A percentile compares a stretch with the other conserved stretches of the same genome.
These are phyloP conservation scores for Danaus plexippus DNA, from an alignment of 1,140 invertebrate species.

Conservation along the genomic window DNA sequence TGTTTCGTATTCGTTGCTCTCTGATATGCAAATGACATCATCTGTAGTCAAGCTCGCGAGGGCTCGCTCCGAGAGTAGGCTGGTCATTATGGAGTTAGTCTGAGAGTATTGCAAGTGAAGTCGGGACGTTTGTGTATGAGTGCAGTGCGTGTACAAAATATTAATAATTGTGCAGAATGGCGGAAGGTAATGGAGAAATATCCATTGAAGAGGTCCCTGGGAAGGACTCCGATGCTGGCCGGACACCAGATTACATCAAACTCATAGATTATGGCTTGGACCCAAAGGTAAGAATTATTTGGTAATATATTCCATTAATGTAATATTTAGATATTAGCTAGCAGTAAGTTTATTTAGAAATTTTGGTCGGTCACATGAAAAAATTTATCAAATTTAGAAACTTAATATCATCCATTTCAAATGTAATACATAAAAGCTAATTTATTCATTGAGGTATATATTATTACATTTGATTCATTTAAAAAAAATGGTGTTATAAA, in stretches of 20 bases:
- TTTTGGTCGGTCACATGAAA: too few relatives aligned
- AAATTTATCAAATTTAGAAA: too few relatives aligned
- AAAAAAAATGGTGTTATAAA: too few relatives aligned
- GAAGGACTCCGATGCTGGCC: conserved; percentile 81
- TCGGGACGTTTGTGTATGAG: conserved; percentile 25
- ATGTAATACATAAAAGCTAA: too few relatives aligned
- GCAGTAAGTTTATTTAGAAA: too few relatives aligned
- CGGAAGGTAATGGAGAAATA: conserved; percentile 92
- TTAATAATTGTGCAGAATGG: conserved; percentile 79
- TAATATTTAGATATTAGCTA: too few relatives aligned
- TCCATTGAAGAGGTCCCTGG: conserved; percentile 83
- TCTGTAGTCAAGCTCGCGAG: conserved; percentile 39
- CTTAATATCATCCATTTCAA: too few relatives aligned
- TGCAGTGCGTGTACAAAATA: conserved; percentile 57
- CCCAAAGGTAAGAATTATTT: conserved; percentile 78
- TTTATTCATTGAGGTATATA: too few relatives aligned
- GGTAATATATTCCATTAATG: background rate
- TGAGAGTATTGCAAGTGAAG: conserved; percentile 15
- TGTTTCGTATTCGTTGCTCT: conserved; percentile 44
- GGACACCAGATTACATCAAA: conserved; percentile 90
- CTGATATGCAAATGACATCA: conserved; percentile 62
- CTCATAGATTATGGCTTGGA: conserved; percentile 94
- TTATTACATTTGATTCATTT: too few relatives aligned
- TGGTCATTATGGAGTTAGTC: conserved; percentile 24
- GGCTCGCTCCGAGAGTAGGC: conserved; percentile 29